Evolutionary conservation across 2,888 invertebrate genomes (phyloP), one percentile per base, ranked within the genome.

Genomic region (Tenthredo mesomela): DNA sequence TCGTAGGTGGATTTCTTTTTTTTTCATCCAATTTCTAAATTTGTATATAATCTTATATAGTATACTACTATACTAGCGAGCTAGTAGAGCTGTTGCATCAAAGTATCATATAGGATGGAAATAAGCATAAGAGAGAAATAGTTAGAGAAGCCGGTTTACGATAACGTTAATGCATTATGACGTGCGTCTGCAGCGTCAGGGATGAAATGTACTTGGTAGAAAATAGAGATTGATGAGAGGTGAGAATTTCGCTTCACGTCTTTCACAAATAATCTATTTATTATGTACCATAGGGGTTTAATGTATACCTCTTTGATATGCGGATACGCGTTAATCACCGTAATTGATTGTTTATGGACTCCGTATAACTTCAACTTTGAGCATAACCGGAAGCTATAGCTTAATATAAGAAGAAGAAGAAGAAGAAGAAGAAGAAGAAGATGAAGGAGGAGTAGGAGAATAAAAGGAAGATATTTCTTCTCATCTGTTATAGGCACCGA

Each of bases 161-260:
- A 86, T 86, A 87, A 88, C 86, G 87, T 84, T 87, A 88, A 88
- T 87, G 86, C 86, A 85, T 73, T 75, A 77, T 85, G 86, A 84
- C 84, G 80, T 54, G 85, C 78, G 84, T 73, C 73, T 73, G 67
- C 70, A 84, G 71, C 84, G 47, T 85, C 86, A 84, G 84, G 86
- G 87, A 86, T 85, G 86, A 87, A 86, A 87, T 84, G 86, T 84
- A 85, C 86, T 84, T 85, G 86, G 85, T 78, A 86, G 73, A 86
- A 75, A 86, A 87, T 87, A 86, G 87, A 88, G 89, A 89, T 89
- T 87, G 88, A 89, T 89, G 89, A 87, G 87, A 86, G 84, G 84
- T 33, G 67, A 84, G 85, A 86, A 85, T 86, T 87, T 87, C 85
- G 86, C 77, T 85, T 84, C 80, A 85, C 85, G 84, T 86, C 87